phyloP scores from a whole-genome alignment of 2,797 vertebrate genomes.

The Danionella dracula region DNA sequence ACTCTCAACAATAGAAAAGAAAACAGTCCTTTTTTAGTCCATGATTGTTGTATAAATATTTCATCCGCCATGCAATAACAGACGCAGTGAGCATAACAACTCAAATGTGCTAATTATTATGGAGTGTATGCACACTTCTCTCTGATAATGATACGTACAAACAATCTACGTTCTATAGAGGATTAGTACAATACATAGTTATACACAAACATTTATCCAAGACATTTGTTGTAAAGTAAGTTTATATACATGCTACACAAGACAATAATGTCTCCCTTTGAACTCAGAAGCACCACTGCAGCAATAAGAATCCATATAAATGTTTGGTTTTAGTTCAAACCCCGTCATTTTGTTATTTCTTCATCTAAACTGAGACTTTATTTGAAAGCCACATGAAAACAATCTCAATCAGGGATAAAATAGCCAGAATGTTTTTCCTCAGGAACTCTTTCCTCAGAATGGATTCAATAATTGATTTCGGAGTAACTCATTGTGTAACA shows the following conservation, averaged over 20 bases:
- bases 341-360: slow-evolving; percentile 61
- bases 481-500: too few relatives aligned
- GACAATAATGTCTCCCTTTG: neutral
- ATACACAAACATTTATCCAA: neutral
- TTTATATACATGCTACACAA: neutral
- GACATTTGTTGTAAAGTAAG: neutral
- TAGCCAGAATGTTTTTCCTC: slow-evolving; percentile 23
- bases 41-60: neutral
- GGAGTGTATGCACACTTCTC: neutral
- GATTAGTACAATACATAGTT: neutral
- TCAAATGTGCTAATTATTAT: neutral
- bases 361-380: slow-evolving; percentile 64
- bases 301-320: slow-evolving; percentile 43
- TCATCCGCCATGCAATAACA: neutral
- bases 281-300: slow-evolving; percentile 25
- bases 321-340: slow-evolving; percentile 65
- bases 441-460: too few relatives aligned
- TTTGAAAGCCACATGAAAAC: slow-evolving; percentile 58
- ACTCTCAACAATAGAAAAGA: neutral
- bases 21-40: neutral
- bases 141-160: neutral
- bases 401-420: slow-evolving; percentile 38
- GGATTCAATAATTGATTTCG: too few relatives aligned
- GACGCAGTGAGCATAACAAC: neutral
- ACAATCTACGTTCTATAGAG: neutral